A percentile compares a stretch with the other conserved stretches of the same genome.
phyloP scores from a whole-genome alignment of 2,888 invertebrate genomes.

The Drosophila mimica region DNA sequence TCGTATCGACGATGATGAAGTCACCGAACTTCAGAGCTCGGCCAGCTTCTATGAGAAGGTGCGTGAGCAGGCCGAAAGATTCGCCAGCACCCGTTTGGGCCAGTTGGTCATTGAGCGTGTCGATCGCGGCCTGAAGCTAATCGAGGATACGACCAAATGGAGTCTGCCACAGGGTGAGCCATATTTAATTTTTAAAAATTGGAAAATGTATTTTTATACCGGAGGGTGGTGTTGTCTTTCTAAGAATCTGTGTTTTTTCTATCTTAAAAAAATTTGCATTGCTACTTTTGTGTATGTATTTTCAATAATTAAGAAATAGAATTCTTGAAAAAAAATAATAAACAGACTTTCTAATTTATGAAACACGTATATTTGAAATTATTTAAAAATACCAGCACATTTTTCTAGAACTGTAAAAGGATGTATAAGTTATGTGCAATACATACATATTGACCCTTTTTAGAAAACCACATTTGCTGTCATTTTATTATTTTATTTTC shows the following conservation, averaged over 20 bases:
- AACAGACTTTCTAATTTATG: too few species aligned
- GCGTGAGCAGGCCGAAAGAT: slow-evolving; percentile 70
- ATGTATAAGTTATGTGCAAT: background rate
- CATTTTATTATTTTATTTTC: background rate
- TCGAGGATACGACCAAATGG: slow-evolving; percentile 84
- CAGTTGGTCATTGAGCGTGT: slow-evolving; percentile 76
- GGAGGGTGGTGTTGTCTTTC: background rate
- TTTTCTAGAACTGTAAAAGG: background rate
- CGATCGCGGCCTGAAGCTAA: slow-evolving; percentile 74
- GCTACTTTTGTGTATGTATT: too few species aligned
- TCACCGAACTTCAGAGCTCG: slow-evolving; percentile 60
- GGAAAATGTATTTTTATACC: background rate
- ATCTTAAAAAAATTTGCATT: background rate
- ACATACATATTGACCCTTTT: too few species aligned
- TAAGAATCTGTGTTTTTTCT: background rate
- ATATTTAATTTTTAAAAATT: background rate
- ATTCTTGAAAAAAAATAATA: too few species aligned
- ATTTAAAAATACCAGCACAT: background rate
- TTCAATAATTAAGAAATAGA: too few species aligned
- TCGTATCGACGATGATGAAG: slow-evolving; percentile 66
- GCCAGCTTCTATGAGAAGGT: slow-evolving; percentile 67
- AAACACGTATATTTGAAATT: too few species aligned
- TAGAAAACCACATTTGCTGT: background rate
- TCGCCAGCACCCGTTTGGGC: slow-evolving; percentile 79
- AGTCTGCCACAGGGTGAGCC: slow-evolving; percentile 81